These are phyloP conservation scores for Sterna hirundo DNA, from an alignment of 2,113 vertebrate species.

Conservation along the genomic window DNA sequence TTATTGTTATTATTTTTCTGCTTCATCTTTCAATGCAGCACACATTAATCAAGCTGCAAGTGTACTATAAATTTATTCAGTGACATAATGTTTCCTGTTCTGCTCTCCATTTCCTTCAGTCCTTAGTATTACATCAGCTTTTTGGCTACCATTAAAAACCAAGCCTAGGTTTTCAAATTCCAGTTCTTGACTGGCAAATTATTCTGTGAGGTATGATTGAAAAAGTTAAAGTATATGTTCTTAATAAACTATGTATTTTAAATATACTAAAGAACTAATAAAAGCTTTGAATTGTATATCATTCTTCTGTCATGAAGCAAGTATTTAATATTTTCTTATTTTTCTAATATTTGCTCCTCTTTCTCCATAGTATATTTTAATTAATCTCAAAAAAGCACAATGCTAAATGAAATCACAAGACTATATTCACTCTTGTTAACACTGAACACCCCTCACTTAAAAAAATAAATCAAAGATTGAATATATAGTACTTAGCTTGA, in stretches of 20 bases:
- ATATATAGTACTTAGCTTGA: not conserved
- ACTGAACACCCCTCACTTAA: not conserved
- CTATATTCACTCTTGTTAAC: not conserved
- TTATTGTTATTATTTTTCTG: not conserved
- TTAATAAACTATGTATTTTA: not conserved
- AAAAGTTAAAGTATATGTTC: not conserved
- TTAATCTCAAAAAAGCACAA: not conserved
- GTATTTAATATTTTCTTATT: not conserved
- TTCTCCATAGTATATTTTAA: not conserved
- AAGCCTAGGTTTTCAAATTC: not conserved
- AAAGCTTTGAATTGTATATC: not conserved
- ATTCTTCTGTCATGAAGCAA: not conserved
- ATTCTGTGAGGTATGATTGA: not conserved
- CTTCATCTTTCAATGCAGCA: not conserved
- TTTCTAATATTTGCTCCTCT: not conserved
- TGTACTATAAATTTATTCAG: not conserved
- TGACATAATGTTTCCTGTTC: not conserved
- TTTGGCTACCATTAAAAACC: not conserved
- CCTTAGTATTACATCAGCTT: not conserved
- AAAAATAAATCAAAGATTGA: not conserved
- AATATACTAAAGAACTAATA: not conserved
- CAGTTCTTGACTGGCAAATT: not conserved
- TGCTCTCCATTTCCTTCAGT: not conserved
- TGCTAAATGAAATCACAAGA: not conserved
- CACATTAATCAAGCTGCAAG: not conserved